These are phyloP conservation scores for Drosophila pseudotalamancana DNA, from an alignment of 2,888 invertebrate species.

Conservation along the genomic window DNA sequence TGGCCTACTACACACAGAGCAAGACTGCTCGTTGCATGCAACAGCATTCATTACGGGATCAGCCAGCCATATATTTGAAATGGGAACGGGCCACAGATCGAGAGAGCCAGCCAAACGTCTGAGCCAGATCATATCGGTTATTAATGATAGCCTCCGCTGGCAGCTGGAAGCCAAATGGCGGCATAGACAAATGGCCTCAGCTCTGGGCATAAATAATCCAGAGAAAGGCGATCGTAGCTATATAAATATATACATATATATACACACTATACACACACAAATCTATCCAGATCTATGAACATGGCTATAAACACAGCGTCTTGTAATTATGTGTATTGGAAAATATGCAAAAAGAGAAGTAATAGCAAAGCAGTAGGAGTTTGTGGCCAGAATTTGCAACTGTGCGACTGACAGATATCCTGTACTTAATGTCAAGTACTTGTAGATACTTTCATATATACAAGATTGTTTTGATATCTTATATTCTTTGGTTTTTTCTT, in stretches of 20 bases:
- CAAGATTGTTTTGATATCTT: no score
- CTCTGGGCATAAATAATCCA: conserved; percentile 68
- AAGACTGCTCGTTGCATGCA: conserved; percentile 43
- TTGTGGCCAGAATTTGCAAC: not conserved
- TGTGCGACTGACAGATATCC: not conserved
- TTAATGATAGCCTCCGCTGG: conserved; percentile 81
- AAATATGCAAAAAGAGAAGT: conserved; percentile 51
- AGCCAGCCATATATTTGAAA: conserved; percentile 65
- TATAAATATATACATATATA: no score
- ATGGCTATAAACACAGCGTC: conserved; percentile 33
- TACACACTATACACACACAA: no score
- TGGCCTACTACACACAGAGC: conserved; percentile 5
- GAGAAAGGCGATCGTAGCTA: conserved; percentile 67
- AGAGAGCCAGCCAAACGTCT: not conserved
- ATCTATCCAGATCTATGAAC: conserved; percentile 13
- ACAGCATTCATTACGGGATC: conserved; percentile 68
- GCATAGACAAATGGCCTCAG: conserved; percentile 69
- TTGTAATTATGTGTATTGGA: conserved; percentile 53
- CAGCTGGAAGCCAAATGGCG: conserved; percentile 81
- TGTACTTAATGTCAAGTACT: not conserved
- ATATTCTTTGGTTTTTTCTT: no score
- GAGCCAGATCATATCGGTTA: conserved; percentile 81
- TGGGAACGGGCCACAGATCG: conserved; percentile 42
- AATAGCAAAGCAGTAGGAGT: not conserved
- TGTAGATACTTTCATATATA: not conserved